Evolutionary conservation across 2,797 vertebrate species (phyloP).

Genomic region (Eleutherodactylus coqui): DNA sequence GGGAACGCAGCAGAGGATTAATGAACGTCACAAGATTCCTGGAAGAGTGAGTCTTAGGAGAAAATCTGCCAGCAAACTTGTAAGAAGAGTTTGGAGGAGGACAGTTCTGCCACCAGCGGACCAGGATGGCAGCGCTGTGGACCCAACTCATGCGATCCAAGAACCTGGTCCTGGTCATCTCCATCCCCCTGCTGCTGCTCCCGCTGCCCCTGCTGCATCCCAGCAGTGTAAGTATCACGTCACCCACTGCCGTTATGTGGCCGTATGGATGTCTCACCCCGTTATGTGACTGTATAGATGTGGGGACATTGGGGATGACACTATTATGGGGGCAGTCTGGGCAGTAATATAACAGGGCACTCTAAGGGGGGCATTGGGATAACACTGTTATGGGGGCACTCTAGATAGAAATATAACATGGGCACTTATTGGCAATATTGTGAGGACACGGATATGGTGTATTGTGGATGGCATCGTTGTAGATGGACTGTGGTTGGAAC

Average conservation of each 20-base stretch:
- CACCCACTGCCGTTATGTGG: not conserved
- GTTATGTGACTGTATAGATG: too few species aligned
- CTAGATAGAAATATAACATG: too few species aligned
- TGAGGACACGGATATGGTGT: not conserved
- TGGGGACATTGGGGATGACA: not conserved
- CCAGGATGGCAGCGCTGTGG: slow-evolving; percentile 82
- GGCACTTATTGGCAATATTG: not conserved
- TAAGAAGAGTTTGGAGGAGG: slow-evolving; percentile 36
- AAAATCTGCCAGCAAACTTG: slow-evolving; percentile 11
- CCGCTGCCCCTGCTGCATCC: slow-evolving; percentile 90
- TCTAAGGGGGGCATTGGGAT: not conserved
- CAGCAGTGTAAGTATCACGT: slow-evolving; percentile 88
- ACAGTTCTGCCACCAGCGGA: slow-evolving; percentile 49
- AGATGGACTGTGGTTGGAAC: not conserved
- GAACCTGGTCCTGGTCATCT: slow-evolving; percentile 87
- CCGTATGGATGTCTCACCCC: too few species aligned
- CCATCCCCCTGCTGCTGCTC: slow-evolving; percentile 90
- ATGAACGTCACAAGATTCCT: slow-evolving; percentile 27
- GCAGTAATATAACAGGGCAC: not conserved
- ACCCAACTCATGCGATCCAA: slow-evolving; percentile 85
- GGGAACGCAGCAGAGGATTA: slow-evolving; percentile 35
- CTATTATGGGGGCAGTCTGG: not conserved
- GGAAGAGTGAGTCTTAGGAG: slow-evolving; percentile 28
- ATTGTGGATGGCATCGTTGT: not conserved
- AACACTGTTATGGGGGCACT: not conserved